A percentile compares a stretch with the other conserved stretches of the same genome.
These are phyloP conservation scores for Vanessa cardui DNA, from an alignment of 2,888 invertebrate species.

Conservation along the genomic window DNA sequence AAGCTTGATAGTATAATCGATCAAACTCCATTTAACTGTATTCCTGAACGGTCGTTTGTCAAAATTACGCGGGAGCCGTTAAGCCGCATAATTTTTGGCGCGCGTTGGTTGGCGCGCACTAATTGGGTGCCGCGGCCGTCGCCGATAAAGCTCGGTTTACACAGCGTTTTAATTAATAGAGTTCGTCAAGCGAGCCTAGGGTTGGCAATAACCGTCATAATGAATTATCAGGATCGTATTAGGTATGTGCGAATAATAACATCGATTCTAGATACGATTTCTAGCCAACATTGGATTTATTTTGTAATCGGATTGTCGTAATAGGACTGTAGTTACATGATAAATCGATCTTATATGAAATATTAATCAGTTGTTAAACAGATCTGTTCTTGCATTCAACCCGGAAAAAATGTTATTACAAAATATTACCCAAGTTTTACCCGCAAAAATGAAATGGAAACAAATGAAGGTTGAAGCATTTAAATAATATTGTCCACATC, in stretches of 20 bases:
- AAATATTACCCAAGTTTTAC: constrained; percentile 45
- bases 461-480: constrained; percentile 38
- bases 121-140: constrained; percentile 69
- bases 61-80: constrained; percentile 76
- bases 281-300: constrained; percentile 17
- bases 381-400: not conserved
- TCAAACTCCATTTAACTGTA: constrained; percentile 52
- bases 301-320: constrained; percentile 22
- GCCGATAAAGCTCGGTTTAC: constrained; percentile 80
- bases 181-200: constrained; percentile 60
- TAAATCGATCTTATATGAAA: not conserved
- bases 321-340: not conserved
- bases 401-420: constrained; percentile 37
- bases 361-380: not conserved
- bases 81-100: constrained; percentile 81
- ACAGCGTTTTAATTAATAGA: constrained; percentile 81
- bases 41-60: constrained; percentile 72
- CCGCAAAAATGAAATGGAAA: constrained; percentile 50
- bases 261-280: constrained; percentile 18
- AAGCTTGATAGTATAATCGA: constrained; percentile 31
- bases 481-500: constrained; percentile 19
- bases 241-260: constrained; percentile 25
- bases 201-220: constrained; percentile 47
- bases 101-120: constrained; percentile 61
- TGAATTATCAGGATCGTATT: constrained; percentile 31